Conservation (phyloP, 2,797 vertebrate genomes). For the Potorous gilbertii region DNA sequence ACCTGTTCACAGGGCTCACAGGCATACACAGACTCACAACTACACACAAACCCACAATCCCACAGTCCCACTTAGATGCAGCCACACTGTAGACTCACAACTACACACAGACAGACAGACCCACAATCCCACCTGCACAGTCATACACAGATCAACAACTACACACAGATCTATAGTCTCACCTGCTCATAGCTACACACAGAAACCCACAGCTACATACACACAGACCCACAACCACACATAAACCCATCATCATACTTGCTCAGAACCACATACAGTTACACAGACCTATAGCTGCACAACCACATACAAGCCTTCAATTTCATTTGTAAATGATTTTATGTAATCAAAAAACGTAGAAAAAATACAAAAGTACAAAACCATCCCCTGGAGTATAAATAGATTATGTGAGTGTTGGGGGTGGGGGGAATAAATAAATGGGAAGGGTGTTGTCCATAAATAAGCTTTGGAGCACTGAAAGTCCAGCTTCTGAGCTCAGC, state of each 20-base stretch:
- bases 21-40: background rate
- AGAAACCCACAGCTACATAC: background rate
- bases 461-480: background rate
- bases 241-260: background rate
- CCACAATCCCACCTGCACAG: background rate
- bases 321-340: background rate
- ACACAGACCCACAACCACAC: background rate
- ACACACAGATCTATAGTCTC: background rate
- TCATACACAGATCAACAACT: background rate
- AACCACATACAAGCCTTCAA: background rate
- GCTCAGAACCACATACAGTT: background rate
- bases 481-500: background rate
- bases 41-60: background rate
- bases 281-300: background rate
- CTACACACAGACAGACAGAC: background rate
- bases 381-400: background rate
- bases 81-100: background rate
- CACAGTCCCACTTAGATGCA: too few species aligned
- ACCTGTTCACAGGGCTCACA: rapidly evolving
- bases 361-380: constrained; percentile 54
- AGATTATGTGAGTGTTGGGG: background rate
- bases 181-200: background rate
- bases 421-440: constrained; percentile 38
- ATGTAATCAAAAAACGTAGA: constrained; percentile 48
- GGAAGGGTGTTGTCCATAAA: background rate